These are phyloP conservation scores for Ailurus styani DNA, from an alignment of 2,113 vertebrate species.

Conservation along the genomic window DNA sequence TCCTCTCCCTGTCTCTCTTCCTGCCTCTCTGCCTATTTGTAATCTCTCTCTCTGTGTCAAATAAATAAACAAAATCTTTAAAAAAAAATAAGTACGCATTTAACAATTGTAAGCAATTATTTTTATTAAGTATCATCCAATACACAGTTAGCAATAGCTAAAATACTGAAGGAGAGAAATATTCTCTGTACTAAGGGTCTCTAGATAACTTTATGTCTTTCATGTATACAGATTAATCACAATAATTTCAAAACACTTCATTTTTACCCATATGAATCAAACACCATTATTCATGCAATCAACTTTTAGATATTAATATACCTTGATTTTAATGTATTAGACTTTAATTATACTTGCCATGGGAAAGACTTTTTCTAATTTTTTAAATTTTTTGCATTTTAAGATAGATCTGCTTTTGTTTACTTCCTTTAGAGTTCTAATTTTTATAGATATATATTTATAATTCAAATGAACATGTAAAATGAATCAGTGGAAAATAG, in stretches of 20 bases:
- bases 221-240: not conserved
- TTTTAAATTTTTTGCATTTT: not conserved
- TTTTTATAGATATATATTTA: not conserved
- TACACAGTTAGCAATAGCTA: not conserved
- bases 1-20: too few species aligned
- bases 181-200: not conserved
- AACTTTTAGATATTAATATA: not conserved
- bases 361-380: not conserved
- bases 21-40: too few species aligned
- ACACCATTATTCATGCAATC: not conserved
- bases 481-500: not conserved
- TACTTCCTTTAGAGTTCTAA: not conserved
- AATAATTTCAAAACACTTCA: not conserved
- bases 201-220: not conserved
- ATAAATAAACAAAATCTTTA: too few species aligned
- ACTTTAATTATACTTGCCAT: not conserved
- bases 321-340: not conserved
- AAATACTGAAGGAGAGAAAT: not conserved
- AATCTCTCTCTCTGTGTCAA: too few species aligned
- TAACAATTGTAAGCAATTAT: not conserved
- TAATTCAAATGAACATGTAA: not conserved
- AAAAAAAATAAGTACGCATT: conserved; percentile 11
- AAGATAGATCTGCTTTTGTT: not conserved
- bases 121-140: not conserved
- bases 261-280: not conserved